These are phyloP conservation scores for Diogma glabrata DNA, from an alignment of 2,888 invertebrate species.

Conservation along the genomic window DNA sequence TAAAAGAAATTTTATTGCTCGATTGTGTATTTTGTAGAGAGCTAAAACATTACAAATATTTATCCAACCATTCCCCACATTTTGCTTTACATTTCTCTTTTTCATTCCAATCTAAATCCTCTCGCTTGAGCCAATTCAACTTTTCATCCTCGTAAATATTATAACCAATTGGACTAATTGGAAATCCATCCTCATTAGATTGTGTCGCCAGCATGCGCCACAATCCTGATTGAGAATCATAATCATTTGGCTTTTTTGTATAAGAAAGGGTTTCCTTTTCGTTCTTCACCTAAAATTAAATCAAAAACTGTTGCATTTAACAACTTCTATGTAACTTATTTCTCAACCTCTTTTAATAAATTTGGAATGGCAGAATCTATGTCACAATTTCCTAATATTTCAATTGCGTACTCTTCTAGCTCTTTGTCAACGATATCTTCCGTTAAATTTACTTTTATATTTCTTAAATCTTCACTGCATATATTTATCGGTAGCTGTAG, in stretches of 20 bases:
- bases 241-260: no score
- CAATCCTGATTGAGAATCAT: slow-evolving; percentile 11
- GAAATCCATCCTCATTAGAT: slow-evolving; percentile 9
- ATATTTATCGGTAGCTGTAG: no score
- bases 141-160: slow-evolving; percentile 11
- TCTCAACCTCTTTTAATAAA: no score
- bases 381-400: not conserved
- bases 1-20: no score
- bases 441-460: not conserved
- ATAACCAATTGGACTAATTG: slow-evolving; percentile 10
- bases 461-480: slow-evolving; percentile 9
- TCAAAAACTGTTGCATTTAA: no score
- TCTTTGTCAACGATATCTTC: not conserved
- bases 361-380: no score
- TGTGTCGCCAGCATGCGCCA: slow-evolving; percentile 11
- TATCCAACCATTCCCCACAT: slow-evolving; percentile 13
- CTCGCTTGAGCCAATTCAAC: slow-evolving; percentile 9
- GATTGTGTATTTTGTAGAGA: no score
- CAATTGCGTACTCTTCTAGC: not conserved
- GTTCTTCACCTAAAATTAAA: no score
- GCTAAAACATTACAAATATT: no score
- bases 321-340: no score
- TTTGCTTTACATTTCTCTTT: slow-evolving; percentile 21
- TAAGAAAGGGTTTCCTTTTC: no score
- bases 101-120: slow-evolving; percentile 14